phyloP scores from a whole-genome alignment of 2,888 invertebrate species.

The Zele albiditarsus region DNA sequence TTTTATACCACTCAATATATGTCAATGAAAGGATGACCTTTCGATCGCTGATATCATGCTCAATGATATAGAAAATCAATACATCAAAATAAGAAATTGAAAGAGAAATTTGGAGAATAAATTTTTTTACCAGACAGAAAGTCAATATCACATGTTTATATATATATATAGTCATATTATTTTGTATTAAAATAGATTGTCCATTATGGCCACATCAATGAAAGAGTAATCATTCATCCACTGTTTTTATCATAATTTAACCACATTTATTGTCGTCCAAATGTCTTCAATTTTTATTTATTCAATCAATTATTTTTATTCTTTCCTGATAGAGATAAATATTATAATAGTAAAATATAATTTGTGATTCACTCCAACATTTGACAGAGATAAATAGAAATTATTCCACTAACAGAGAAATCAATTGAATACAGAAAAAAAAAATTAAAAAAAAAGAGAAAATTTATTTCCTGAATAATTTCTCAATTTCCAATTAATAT shows the following conservation, averaged over 20 bases:
- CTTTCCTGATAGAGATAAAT: not conserved
- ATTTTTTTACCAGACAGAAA: conserved; percentile 1
- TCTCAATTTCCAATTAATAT: not conserved
- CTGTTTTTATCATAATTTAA: not conserved
- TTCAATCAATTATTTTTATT: not conserved
- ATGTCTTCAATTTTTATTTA: not conserved
- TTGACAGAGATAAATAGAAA: no score
- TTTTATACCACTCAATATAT: not conserved
- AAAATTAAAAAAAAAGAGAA: not conserved
- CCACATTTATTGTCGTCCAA: not conserved
- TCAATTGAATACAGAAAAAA: no score
- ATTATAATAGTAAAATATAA: not conserved
- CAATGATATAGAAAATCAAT: not conserved
- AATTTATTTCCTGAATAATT: not conserved
- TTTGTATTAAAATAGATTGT: not conserved
- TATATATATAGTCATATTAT: not conserved
- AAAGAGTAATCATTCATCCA: not conserved
- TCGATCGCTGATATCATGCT: not conserved
- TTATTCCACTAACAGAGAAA: not conserved
- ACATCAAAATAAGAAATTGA: not conserved
- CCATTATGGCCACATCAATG: not conserved
- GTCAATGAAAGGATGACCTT: not conserved
- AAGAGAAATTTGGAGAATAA: not conserved
- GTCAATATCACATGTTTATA: not conserved
- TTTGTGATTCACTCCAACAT: no score